phyloP scores from a whole-genome alignment of 2,888 invertebrate species.

The Drosophila flavopinicola region DNA sequence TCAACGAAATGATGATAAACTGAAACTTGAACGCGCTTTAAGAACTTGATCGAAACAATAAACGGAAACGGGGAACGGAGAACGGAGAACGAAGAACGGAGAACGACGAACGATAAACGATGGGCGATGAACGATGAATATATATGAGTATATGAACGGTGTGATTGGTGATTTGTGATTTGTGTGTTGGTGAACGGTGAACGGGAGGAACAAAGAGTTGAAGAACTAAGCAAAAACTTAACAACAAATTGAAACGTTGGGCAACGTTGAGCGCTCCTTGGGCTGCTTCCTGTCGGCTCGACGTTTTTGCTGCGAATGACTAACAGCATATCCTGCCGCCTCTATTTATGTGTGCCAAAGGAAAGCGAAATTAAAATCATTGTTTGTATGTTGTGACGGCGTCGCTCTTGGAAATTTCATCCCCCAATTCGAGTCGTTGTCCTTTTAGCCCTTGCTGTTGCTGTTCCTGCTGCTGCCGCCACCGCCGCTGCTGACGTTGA shows the following conservation, averaged over 20 bases:
- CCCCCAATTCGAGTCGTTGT: constrained; percentile 81
- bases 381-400: constrained; percentile 68
- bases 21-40: constrained; percentile 66
- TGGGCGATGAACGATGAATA: constrained; percentile 14
- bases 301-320: constrained; percentile 84
- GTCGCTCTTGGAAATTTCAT: constrained; percentile 75
- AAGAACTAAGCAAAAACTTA: constrained; percentile 70
- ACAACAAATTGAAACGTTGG: constrained; percentile 74
- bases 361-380: constrained; percentile 81
- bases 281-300: constrained; percentile 80
- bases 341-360: constrained; percentile 83
- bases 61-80: constrained; percentile 45
- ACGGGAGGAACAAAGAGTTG: constrained; percentile 53
- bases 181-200: constrained; percentile 14
- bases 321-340: constrained; percentile 81
- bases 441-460: constrained; percentile 77
- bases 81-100: constrained; percentile 21
- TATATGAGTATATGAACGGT: constrained; percentile 15
- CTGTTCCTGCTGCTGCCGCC: constrained; percentile 23
- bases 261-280: constrained; percentile 61
- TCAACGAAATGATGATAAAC: constrained; percentile 60
- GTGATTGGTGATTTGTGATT: background rate
- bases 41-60: constrained; percentile 41
- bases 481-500: constrained; percentile 2
- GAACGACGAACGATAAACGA: constrained; percentile 17